Evolutionary conservation across 2,888 invertebrate species (phyloP).

Genomic region (Drosophila subquinaria): DNA sequence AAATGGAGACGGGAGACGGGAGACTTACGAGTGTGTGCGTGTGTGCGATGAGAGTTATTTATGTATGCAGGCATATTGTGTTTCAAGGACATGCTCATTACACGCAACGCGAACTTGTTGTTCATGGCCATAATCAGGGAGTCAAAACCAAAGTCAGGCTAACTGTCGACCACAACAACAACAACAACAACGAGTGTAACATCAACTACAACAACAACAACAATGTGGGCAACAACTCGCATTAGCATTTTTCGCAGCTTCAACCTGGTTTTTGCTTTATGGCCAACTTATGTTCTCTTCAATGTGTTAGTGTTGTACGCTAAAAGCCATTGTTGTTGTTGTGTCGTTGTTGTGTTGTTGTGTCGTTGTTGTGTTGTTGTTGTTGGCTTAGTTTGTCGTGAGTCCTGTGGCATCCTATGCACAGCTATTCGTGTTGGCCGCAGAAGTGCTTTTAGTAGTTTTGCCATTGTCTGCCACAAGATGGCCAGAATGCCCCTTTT

Average conservation of each 20-base stretch:
- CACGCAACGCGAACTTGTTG: constrained; percentile 67
- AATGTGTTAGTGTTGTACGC: constrained; percentile 37
- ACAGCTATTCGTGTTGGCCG: constrained; percentile 58
- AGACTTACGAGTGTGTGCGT: neutral
- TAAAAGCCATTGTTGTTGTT: constrained; percentile 57
- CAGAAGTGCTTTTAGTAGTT: constrained; percentile 81
- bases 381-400: constrained; percentile 48
- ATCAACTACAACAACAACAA: constrained; percentile 14
- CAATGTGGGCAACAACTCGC: constrained; percentile 27
- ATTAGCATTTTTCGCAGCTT: constrained; percentile 67
- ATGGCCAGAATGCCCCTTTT: constrained; percentile 41
- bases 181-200: neutral
- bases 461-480: constrained; percentile 68
- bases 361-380: constrained; percentile 26
- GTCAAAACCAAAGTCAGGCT: constrained; percentile 19
- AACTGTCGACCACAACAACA: constrained; percentile 10
- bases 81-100: constrained; percentile 81
- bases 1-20: neutral
- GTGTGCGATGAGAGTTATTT: constrained; percentile 59
- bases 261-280: constrained; percentile 65
- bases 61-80: constrained; percentile 78
- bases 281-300: constrained; percentile 51
- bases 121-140: constrained; percentile 38
- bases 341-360: constrained; percentile 29
- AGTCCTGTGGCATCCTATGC: constrained; percentile 42